Evolutionary conservation across 2,888 invertebrate species (phyloP).

Genomic region (Drosophila birchii): DNA sequence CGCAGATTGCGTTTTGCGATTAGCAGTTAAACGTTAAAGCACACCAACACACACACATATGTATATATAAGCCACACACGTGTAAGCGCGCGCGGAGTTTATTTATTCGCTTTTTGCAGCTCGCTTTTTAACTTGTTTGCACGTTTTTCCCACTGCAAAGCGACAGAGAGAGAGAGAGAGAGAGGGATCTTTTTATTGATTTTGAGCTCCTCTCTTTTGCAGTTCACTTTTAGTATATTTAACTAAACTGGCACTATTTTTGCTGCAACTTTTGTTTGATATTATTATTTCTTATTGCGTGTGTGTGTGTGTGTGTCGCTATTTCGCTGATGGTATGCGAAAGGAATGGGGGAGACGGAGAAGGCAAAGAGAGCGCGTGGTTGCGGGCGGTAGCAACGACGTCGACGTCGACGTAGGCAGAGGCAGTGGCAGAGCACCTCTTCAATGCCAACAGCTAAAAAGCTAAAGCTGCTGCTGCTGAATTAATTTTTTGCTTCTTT

Average conservation of each 20-base stretch:
- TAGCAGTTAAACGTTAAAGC: conserved; percentile 48
- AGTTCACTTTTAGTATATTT: conserved; percentile 30
- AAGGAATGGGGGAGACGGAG: conserved; percentile 1
- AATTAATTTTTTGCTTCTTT: conserved; percentile 42
- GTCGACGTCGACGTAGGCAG: conserved; percentile 13
- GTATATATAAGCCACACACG: conserved; percentile 26
- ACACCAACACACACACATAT: conserved; percentile 21
- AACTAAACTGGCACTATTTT: conserved; percentile 37
- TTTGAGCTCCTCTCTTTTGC: conserved; percentile 55
- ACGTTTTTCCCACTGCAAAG: conserved; percentile 51
- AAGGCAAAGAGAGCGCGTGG: conserved; percentile 32
- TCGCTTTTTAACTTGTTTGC: conserved; percentile 67
- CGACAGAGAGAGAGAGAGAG: background rate
- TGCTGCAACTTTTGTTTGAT: conserved; percentile 53
- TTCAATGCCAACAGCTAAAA: conserved; percentile 67
- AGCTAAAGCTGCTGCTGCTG: conserved; percentile 45
- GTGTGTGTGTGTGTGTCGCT: conserved; percentile 32
- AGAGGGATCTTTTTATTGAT: conserved; percentile 67
- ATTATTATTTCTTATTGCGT: conserved; percentile 51
- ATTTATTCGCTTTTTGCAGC: conserved; percentile 46
- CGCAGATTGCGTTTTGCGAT: conserved; percentile 36
- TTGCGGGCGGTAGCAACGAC: conserved; percentile 39
- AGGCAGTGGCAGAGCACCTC: conserved; percentile 48
- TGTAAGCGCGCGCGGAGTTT: conserved; percentile 47
- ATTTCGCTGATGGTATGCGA: conserved; percentile 24